phyloP scores from a whole-genome alignment of 2,888 invertebrate species.

The Cloeon dipterum region DNA sequence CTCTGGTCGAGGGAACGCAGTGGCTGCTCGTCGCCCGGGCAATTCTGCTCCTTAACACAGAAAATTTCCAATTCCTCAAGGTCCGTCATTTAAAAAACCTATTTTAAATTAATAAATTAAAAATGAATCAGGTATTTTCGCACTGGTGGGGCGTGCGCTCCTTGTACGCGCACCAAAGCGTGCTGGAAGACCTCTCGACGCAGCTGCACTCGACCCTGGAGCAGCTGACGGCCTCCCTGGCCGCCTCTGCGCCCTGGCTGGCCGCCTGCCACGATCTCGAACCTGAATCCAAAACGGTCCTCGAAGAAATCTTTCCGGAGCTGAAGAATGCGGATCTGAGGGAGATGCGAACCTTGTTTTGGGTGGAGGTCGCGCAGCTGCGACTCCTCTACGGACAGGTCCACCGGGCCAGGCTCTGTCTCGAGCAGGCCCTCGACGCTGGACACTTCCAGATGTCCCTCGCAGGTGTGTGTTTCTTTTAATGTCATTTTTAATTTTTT shows the following conservation, averaged over 20 bases:
- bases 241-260: conserved; percentile 25
- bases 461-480: conserved; percentile 24
- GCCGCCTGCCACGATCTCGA: not conserved
- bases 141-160: conserved; percentile 54
- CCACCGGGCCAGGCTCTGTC: conserved; percentile 39
- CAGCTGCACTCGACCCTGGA: conserved; percentile 22
- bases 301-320: not conserved
- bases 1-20: conserved; percentile 33
- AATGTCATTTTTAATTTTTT: not conserved
- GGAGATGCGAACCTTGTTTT: conserved; percentile 19
- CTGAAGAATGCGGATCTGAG: not conserved
- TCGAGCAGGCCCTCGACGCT: conserved; percentile 34
- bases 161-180: conserved; percentile 46
- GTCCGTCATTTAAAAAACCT: not conserved
- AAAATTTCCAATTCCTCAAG: conserved; percentile 1
- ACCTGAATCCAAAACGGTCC: not conserved
- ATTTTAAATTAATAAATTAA: not conserved
- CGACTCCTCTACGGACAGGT: conserved; percentile 52
- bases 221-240: conserved; percentile 11
- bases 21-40: conserved; percentile 17
- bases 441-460: conserved; percentile 44
- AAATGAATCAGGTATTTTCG: not conserved
- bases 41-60: conserved; percentile 8
- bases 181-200: conserved; percentile 51
- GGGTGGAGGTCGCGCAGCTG: conserved; percentile 36